Percentiles rank a stretch among this genome's conserved stretches.
Evolutionary conservation across 2,113 vertebrate species (phyloP).

Genomic region (Ictalurus punctatus): DNA sequence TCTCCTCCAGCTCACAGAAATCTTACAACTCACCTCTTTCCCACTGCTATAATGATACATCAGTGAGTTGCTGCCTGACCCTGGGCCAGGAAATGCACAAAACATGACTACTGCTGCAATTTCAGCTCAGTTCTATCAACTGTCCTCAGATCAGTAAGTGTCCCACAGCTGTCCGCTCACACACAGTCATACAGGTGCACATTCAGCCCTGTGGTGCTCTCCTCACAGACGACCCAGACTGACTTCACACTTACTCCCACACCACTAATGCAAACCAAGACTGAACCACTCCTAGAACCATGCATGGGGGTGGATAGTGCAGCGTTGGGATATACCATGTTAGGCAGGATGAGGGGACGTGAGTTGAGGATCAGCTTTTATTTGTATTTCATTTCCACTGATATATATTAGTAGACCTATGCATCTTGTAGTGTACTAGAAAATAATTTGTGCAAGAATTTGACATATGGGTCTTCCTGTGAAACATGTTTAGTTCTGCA

Average conservation of each 20-base stretch:
- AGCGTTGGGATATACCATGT: constrained; percentile 37
- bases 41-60: constrained; percentile 92
- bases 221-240: constrained; percentile 73
- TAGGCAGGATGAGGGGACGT: constrained; percentile 14
- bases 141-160: constrained; percentile 64
- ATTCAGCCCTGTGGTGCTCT: constrained; percentile 69
- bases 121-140: constrained; percentile 52
- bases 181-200: constrained; percentile 67
- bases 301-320: constrained; percentile 62
- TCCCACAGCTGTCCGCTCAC: constrained; percentile 67
- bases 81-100: constrained; percentile 88
- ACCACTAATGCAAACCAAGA: constrained; percentile 93
- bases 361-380: not conserved
- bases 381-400: not conserved
- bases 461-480: not conserved
- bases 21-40: constrained; percentile 82
- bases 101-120: constrained; percentile 81
- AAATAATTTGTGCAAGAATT: not conserved
- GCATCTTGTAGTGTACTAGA: not conserved
- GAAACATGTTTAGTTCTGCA: not conserved
- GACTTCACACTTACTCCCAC: constrained; percentile 82
- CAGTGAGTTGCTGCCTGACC: constrained; percentile 83
- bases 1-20: not conserved
- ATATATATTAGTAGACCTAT: not conserved
- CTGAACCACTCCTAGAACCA: constrained; percentile 78